A percentile compares a stretch with the other conserved stretches of the same genome.
Conservation (phyloP, 35 echinoderm and acorn worm species). For the Holothuria glaberrima region DNA sequence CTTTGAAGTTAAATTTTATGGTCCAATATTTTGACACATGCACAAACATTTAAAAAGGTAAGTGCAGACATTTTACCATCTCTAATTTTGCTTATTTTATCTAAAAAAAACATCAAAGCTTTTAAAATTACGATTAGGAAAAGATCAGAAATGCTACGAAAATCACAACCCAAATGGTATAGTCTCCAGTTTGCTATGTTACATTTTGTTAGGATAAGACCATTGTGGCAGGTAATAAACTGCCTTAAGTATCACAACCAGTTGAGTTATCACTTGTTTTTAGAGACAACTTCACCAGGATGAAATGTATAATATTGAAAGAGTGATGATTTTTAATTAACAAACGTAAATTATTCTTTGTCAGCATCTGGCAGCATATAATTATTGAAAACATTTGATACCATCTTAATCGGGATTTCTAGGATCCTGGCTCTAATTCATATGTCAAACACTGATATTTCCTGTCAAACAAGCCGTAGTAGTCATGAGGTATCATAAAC, state of each 20-base stretch:
- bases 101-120: no score
- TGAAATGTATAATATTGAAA: neutral
- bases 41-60: no score
- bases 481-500: neutral
- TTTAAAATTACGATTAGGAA: no score
- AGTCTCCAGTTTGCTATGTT: no score
- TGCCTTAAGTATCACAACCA: neutral
- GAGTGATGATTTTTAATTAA: neutral
- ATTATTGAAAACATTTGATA: neutral
- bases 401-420: neutral
- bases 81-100: no score
- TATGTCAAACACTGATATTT: neutral
- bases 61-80: no score
- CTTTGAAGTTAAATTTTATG: no score
- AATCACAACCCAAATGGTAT: no score
- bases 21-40: no score
- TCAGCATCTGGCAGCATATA: neutral
- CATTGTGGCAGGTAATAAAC: no score
- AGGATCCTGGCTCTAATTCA: neutral
- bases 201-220: no score
- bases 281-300: neutral
- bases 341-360: neutral
- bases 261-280: neutral
- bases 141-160: no score
- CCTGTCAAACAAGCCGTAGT: neutral